Percentiles rank a stretch among this genome's conserved stretches.
These are phyloP conservation scores for Grapholita molesta DNA, from an alignment of 1,140 invertebrate genomes.

Conservation along the genomic window DNA sequence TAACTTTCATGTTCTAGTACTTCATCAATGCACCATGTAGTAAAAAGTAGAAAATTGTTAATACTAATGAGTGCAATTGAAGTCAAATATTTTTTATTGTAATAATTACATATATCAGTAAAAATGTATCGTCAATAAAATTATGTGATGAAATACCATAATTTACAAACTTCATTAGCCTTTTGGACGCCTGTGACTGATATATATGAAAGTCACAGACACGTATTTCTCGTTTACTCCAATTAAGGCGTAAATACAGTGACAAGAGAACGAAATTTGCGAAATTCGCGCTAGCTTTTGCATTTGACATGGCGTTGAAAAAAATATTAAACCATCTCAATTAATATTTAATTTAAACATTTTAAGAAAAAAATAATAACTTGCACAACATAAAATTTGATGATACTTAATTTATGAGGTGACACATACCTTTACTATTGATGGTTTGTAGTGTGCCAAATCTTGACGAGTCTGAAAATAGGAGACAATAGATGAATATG, in stretches of 20 bases:
- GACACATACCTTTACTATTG: neutral
- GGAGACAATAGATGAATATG: neutral
- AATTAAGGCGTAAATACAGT: too few species aligned
- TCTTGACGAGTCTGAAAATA: neutral
- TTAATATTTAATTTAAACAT: too few species aligned
- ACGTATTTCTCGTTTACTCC: too few species aligned
- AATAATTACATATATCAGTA: conserved; percentile 30
- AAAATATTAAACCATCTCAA: too few species aligned
- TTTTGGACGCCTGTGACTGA: too few species aligned
- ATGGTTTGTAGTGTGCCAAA: neutral
- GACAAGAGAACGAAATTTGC: too few species aligned
- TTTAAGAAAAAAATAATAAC: too few species aligned
- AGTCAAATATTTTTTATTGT: neutral
- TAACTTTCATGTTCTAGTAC: neutral
- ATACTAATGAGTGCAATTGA: neutral
- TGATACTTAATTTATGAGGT: too few species aligned
- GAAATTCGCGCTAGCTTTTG: too few species aligned
- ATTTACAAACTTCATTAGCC: conserved; percentile 8
- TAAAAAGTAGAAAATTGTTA: neutral
- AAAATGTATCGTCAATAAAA: conserved; percentile 41
- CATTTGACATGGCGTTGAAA: too few species aligned
- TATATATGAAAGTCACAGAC: too few species aligned
- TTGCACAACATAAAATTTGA: too few species aligned
- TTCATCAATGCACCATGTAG: neutral
- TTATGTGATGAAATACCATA: conserved; percentile 55